Evolutionary conservation across 2,113 vertebrate genomes (phyloP).

Genomic region (Bubo scandiacus): DNA sequence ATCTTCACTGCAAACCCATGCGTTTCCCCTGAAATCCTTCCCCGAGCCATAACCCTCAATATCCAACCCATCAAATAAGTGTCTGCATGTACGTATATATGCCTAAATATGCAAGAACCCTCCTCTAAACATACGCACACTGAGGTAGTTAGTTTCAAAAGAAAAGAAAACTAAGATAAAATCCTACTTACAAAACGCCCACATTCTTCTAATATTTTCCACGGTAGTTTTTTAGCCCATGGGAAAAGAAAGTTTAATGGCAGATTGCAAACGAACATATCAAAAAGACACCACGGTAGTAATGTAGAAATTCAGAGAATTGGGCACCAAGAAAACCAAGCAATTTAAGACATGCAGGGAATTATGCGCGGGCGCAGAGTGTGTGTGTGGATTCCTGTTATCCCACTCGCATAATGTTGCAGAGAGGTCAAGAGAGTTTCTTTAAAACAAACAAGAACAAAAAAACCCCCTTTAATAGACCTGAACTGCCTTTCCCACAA

Average conservation of each 20-base stretch:
- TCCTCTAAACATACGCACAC: background rate
- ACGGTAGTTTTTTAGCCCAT: background rate
- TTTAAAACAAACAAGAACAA: slow-evolving; percentile 23
- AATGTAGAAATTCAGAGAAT: background rate
- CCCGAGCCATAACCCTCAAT: background rate
- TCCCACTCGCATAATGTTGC: background rate
- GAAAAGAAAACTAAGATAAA: background rate
- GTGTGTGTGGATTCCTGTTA: background rate
- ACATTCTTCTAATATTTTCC: slow-evolving; percentile 38
- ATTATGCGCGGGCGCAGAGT: background rate
- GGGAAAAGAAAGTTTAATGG: slow-evolving; percentile 39
- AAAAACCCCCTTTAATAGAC: background rate
- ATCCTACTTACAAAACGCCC: background rate
- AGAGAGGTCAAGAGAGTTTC: slow-evolving; percentile 50
- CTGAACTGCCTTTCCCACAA: background rate
- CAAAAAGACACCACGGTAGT: background rate
- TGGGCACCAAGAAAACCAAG: slow-evolving; percentile 19
- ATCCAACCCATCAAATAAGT: background rate
- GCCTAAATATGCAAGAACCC: background rate
- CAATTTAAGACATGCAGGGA: background rate
- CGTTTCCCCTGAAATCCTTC: background rate
- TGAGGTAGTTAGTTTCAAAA: background rate
- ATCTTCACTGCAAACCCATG: background rate
- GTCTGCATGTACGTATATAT: background rate
- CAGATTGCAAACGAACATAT: slow-evolving; percentile 3